Evolutionary conservation across 2,888 invertebrate genomes (phyloP), one percentile per base, ranked within the genome.

Genomic region (Leptura quadrifasciata): DNA sequence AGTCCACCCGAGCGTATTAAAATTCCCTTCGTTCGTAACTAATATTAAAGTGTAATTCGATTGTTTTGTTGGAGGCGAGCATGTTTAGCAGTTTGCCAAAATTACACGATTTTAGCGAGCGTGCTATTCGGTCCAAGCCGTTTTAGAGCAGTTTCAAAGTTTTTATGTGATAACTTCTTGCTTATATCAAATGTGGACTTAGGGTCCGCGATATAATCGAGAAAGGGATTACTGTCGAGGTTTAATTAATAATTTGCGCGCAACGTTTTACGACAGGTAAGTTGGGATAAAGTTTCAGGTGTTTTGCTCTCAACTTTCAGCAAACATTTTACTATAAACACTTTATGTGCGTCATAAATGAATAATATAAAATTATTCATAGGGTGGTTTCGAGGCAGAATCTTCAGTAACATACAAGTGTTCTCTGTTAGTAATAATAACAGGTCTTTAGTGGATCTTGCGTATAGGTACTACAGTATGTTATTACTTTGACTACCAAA

Each of bases 131-230:
- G 64, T 69, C 55, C 63, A 57, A 27, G 78, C 72, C 78, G 74
- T 76, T 77, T 73, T 76, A 74, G 76, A 81, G 82, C 79, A 81
- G 83, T 84, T 84, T 79, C 82, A 70, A 84, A 84, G 80, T 84
- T 84, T 84, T 85, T 85, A 85, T 83, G 83, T 79, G 78, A 74
- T 75, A 82, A 84, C 80, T 84, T 84, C 80, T 80, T 82, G 81
- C 80, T 83, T 82, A 81, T 83, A 83, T 82, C 79, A 67, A 76
- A 58, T 65, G 55, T 61, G 75, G 74, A 60, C 69, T 35, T 31
- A 52, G 69, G 73, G 55, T 63, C 73, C 74, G 72, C 73, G 76
- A 70, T 79, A 75, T 80, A 75, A 81, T 81, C 76, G 78, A 77
- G 77, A 75, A 72, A 60, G 74, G 80, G 79, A 77, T 82, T 80